Percentiles rank a stretch among this genome's conserved stretches.
Conservation (phyloP, 2,888 invertebrate genomes). For the Trissonchulus latispiculum region DNA sequence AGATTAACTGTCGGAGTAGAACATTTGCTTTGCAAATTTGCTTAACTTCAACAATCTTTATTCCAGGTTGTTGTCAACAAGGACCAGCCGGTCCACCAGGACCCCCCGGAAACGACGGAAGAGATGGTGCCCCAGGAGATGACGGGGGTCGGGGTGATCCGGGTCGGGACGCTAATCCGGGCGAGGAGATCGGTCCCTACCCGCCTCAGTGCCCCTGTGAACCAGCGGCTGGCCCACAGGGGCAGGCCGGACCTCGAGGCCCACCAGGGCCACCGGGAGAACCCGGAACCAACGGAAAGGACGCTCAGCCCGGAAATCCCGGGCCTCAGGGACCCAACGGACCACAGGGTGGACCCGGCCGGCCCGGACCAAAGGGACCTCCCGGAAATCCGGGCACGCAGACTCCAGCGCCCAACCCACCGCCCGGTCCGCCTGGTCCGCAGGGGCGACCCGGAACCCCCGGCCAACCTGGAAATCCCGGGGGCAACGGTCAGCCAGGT, state of each 20-base stretch:
- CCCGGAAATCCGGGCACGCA: slow-evolving; percentile 30
- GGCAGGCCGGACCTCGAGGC: slow-evolving; percentile 31
- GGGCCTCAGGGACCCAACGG: slow-evolving; percentile 35
- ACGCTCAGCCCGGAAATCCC: slow-evolving; percentile 33
- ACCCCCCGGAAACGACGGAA: not conserved
- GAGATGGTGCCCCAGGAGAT: not conserved
- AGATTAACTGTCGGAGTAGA: no score
- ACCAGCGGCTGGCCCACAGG: slow-evolving; percentile 32
- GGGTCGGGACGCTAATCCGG: not conserved
- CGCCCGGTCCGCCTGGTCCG: slow-evolving; percentile 31
- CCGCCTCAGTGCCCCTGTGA: not conserved
- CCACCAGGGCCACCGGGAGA: slow-evolving; percentile 32
- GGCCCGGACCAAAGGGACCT: slow-evolving; percentile 30
- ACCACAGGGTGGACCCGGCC: slow-evolving; percentile 30
- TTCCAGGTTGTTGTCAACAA: not conserved
- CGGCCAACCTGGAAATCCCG: slow-evolving; percentile 30
- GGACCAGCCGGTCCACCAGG: not conserved
- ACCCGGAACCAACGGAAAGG: slow-evolving; percentile 32
- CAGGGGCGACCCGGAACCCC: slow-evolving; percentile 35
- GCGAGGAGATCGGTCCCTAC: not conserved
- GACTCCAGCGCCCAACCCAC: slow-evolving; percentile 30
- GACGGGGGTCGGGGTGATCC: not conserved
- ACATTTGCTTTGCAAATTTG: no score
- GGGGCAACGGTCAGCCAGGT: slow-evolving; percentile 23
- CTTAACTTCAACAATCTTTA: no score